A percentile compares a stretch with the other conserved stretches of the same genome.
These are phyloP conservation scores for Polietes domitor DNA, from an alignment of 2,888 invertebrate species.

Conservation along the genomic window DNA sequence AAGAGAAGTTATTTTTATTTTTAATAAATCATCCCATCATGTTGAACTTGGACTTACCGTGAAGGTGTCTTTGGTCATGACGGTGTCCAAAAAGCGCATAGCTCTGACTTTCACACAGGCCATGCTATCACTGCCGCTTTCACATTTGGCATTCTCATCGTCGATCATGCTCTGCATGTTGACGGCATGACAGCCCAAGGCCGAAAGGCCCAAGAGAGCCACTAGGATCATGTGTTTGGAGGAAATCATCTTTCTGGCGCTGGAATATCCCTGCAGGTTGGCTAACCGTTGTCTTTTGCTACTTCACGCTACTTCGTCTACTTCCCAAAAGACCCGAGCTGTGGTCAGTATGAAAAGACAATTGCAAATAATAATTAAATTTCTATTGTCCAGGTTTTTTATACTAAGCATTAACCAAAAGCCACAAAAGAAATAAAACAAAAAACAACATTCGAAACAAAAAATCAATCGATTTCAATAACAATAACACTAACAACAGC, in stretches of 20 bases:
- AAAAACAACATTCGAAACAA: constrained; percentile 37
- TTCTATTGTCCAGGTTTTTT: constrained; percentile 81
- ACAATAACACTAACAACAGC: too few relatives aligned
- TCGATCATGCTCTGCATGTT: constrained; percentile 88
- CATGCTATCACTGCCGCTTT: constrained; percentile 88
- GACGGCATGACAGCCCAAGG: constrained; percentile 53
- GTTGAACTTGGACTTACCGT: constrained; percentile 83
- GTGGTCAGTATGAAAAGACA: constrained; percentile 78
- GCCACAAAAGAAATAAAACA: constrained; percentile 56
- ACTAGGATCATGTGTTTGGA: constrained; percentile 76
- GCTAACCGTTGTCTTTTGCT: constrained; percentile 45
- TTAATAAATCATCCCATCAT: background rate
- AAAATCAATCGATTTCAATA: constrained; percentile 57
- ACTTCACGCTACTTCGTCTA: constrained; percentile 48
- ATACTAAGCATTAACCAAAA: constrained; percentile 74
- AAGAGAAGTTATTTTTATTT: background rate
- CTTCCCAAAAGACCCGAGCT: constrained; percentile 69
- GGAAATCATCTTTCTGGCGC: constrained; percentile 50
- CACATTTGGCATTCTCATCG: constrained; percentile 89
- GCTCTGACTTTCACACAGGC: constrained; percentile 93
- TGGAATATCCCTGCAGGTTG: constrained; percentile 7
- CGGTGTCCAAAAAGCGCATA: constrained; percentile 88
- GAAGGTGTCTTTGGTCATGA: constrained; percentile 90
- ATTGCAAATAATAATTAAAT: constrained; percentile 81
- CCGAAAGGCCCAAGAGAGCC: constrained; percentile 82